Evolutionary conservation across 2,113 vertebrate genomes (phyloP).

Genomic region (Macrotis lagotis): DNA sequence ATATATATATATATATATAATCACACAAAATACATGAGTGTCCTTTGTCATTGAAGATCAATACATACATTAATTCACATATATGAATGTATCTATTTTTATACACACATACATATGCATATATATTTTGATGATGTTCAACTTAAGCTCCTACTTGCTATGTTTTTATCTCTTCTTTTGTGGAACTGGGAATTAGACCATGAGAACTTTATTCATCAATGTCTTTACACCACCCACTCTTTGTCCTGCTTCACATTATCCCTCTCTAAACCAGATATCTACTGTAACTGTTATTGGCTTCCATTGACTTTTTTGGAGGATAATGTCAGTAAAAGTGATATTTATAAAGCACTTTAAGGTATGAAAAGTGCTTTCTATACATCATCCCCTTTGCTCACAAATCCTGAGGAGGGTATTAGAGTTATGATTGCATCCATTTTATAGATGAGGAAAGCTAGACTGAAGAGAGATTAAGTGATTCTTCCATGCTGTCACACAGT

Average conservation of each 20-base stretch:
- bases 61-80: no score
- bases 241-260: background rate
- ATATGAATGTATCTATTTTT: no score
- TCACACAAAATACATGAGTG: no score
- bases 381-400: background rate
- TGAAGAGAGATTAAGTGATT: background rate
- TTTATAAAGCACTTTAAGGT: background rate
- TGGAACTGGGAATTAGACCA: background rate
- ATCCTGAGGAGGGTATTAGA: background rate
- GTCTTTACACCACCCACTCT: background rate
- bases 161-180: background rate
- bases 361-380: background rate
- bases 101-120: no score
- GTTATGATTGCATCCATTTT: background rate
- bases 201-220: background rate
- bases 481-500: background rate
- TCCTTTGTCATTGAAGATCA: no score
- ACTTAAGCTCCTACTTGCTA: background rate
- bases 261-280: background rate
- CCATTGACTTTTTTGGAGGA: background rate
- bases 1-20: background rate
- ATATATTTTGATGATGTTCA: background rate
- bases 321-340: background rate
- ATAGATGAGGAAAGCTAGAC: background rate
- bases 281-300: background rate